Base-by-base conservation (phyloP, 2,113 vertebrate genomes). In the Embiotoca jacksoni region DNA sequence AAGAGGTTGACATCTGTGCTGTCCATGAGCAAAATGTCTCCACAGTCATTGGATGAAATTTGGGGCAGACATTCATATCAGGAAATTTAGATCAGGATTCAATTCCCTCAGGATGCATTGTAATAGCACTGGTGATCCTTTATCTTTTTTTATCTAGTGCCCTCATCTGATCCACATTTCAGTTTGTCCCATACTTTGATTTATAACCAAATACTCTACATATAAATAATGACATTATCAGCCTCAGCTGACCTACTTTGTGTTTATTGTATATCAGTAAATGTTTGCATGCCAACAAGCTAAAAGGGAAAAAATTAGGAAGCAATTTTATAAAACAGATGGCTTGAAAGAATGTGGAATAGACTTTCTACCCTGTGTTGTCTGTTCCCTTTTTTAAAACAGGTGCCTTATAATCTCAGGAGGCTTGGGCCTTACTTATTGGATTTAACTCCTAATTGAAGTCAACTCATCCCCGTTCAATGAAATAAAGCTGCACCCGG, bases 401-500 rank as follows among this genome's bases (percentile, higher is more conserved):
- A 60, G 35, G 11, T 74, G 68, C 74, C 54, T 39, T 61, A 13
- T 76, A 65, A 73, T 66, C 59, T 66, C 53, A 54, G 47, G 50
- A 59, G 60, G 31, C 41, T 53, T 3, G 5, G 46, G 56, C 15
- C 33, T 58, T 4, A 23, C 23, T 61, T 54, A 49, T 14, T 10
- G 55, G 74, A 72, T 33, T 65, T 47, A 57, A 68, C 59, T 58
- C 50, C 35, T 63, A 61, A 72, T 56, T 76, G 13, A 63, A 60
- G 52, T 73, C 39, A 31, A 39, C 62, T 62, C 14, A 63, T 71
- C 58, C 72, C 11, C 54, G 58, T 62, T 52, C 35, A 72, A 23
- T 62, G 15, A 78, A 71, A 57, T 15, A 59, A 75, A 73, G 63
- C 69, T 13, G 65, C 63, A 61, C 75, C 79, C 33, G 62, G 30